phyloP scores from a whole-genome alignment of 2,797 vertebrate genomes.

The Thunnus albacares region DNA sequence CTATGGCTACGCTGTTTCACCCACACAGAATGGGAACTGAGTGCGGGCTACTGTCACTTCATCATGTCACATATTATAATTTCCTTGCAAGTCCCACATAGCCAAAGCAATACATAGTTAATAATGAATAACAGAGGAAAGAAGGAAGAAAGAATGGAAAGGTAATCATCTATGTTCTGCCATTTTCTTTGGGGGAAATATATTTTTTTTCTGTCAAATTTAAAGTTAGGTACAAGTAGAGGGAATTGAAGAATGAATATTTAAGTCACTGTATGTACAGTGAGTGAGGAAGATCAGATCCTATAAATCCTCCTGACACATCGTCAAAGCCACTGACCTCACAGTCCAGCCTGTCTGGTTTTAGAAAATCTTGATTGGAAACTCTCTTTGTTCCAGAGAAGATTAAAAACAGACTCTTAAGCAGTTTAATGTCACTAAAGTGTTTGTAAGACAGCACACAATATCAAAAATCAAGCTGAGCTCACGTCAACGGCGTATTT shows the following conservation, averaged over 20 bases:
- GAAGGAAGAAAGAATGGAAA: slow-evolving; percentile 43
- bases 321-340: slow-evolving; percentile 65
- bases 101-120: slow-evolving; percentile 63
- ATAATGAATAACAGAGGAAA: slow-evolving; percentile 63
- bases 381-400: slow-evolving; percentile 59
- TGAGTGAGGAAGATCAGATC: slow-evolving; percentile 27
- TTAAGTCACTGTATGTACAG: slow-evolving; percentile 38
- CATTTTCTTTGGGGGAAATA: slow-evolving; percentile 57
- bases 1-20: slow-evolving; percentile 68
- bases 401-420: slow-evolving; percentile 58
- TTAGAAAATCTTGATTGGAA: slow-evolving; percentile 52
- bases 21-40: slow-evolving; percentile 60
- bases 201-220: slow-evolving; percentile 52
- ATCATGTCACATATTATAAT: slow-evolving; percentile 77
- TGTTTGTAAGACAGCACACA: slow-evolving; percentile 4
- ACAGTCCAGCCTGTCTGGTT: slow-evolving; percentile 37
- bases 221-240: slow-evolving; percentile 34
- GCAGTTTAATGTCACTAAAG: slow-evolving; percentile 30
- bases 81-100: slow-evolving; percentile 54
- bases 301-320: slow-evolving; percentile 58
- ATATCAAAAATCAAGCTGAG: slow-evolving; percentile 12
- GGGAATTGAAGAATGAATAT: slow-evolving; percentile 41
- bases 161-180: slow-evolving; percentile 60
- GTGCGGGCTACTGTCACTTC: slow-evolving; percentile 67
- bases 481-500: slow-evolving; percentile 2